These are phyloP conservation scores for Pseudorasbora parva DNA, from an alignment of 2,113 vertebrate genomes.

Conservation along the genomic window DNA sequence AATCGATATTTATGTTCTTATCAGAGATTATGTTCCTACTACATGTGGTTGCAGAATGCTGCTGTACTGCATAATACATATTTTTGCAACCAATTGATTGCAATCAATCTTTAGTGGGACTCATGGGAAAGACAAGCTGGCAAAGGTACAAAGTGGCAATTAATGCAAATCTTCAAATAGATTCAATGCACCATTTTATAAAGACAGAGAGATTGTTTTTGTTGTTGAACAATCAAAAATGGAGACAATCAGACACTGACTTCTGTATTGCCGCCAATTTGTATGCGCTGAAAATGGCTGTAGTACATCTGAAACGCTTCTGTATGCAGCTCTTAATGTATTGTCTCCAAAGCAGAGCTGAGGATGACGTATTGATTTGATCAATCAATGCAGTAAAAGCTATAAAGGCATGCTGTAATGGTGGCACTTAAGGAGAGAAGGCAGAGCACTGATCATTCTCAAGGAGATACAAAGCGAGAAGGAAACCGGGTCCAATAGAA, in stretches of 20 bases:
- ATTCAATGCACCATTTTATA: background rate
- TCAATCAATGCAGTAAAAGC: constrained; percentile 78
- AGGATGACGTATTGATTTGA: constrained; percentile 77
- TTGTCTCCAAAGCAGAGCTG: constrained; percentile 71
- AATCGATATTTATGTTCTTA: constrained; percentile 75
- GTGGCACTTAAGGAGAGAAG: constrained; percentile 74
- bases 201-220: background rate
- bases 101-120: constrained; percentile 12
- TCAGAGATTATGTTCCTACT: constrained; percentile 47
- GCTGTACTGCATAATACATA: constrained; percentile 50
- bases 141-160: background rate
- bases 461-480: constrained; percentile 63
- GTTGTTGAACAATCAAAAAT: background rate
- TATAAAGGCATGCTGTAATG: constrained; percentile 76
- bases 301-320: constrained; percentile 45
- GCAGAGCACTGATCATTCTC: constrained; percentile 52
- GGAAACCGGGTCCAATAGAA: constrained; percentile 44
- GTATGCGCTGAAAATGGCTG: constrained; percentile 9
- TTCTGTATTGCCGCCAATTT: background rate
- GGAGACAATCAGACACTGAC: background rate
- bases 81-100: background rate
- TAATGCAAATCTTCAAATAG: constrained; percentile 21
- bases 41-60: constrained; percentile 7
- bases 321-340: constrained; percentile 70
- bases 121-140: background rate